Percentiles rank a stretch among this genome's conserved stretches.
Conservation (phyloP, 2,797 vertebrate species). For the Pantherophis vulpinus region DNA sequence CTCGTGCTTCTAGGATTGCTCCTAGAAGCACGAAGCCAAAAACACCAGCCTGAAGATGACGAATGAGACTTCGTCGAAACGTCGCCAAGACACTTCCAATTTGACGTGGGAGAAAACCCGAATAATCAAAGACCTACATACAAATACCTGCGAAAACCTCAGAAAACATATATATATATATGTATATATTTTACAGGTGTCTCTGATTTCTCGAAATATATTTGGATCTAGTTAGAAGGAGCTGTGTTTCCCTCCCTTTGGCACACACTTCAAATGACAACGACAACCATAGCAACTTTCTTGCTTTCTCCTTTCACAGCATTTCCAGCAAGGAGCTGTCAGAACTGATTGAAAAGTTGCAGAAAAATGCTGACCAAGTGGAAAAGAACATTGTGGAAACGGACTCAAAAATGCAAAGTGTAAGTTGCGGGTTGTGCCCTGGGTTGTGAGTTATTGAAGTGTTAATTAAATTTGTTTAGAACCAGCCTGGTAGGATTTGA, state of each 20-base stretch:
- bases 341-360: conserved; percentile 87
- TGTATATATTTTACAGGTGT: not conserved
- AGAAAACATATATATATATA: too few species aligned
- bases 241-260: not conserved
- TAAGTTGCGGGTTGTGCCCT: conserved; percentile 53
- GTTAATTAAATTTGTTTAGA: not conserved
- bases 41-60: too few species aligned
- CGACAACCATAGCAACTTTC: not conserved
- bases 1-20: too few species aligned
- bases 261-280: not conserved
- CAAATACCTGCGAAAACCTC: too few species aligned
- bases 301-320: conserved; percentile 47
- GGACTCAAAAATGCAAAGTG: conserved; percentile 89
- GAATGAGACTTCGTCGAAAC: too few species aligned
- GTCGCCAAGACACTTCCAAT: too few species aligned
- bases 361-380: conserved; percentile 95
- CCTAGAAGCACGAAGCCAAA: too few species aligned
- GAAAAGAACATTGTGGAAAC: conserved; percentile 90
- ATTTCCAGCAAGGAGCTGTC: conserved; percentile 81
- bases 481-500: not conserved
- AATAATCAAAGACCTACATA: too few species aligned
- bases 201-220: not conserved
- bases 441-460: not conserved
- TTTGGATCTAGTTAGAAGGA: accelerated
- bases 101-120: too few species aligned